Evolutionary conservation across 2,888 invertebrate species (phyloP), one percentile per base, ranked within the genome.

Genomic region (Tribolium freemani): DNA sequence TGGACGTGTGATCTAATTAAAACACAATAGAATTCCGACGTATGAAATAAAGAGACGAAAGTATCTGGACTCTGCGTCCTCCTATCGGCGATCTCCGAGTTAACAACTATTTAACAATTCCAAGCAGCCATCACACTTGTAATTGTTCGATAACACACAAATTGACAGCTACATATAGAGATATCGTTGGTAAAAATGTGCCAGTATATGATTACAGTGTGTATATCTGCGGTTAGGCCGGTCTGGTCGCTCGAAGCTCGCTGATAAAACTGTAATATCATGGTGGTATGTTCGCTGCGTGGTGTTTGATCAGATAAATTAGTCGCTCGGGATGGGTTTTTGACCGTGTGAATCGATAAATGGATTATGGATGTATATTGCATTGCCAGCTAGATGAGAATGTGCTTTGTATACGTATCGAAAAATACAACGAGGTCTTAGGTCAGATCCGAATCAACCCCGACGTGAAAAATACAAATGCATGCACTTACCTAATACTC

Each of bases 321-420:
- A 79, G 82, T 81, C 79, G 84, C 80, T 81, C 80, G 79, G 83
- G 83, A 84, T 84, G 83, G 84, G 84, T 84, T 85, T 84, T 85
- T 84, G 84, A 85, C 84, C 85, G 85, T 85, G 85, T 85, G 85
- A 85, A 85, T 84, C 85, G 84, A 84, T 84, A 85, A 84, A 82
- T 83, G 83, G 83, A 83, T 84, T 84, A 83, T 80, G 79, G 82
- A 82, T 82, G 81, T 81, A 81, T 81, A 72, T 72, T 76, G 76
- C 73, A 76, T 67, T 73, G 75, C 75, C 71, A 70, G 76, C 64
- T 73, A 75, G 75, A 76, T 75, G 77, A 73, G 77, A 76, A 78
- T 76, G 75, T 76, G 73, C 75, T 76, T 76, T 77, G 74, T 76
- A 77, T 71, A 68, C 72, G 72, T 75, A 73, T 76, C 74, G 76